These are phyloP conservation scores for Aldabrachelys gigantea DNA, from an alignment of 2,113 vertebrate genomes.

Conservation along the genomic window DNA sequence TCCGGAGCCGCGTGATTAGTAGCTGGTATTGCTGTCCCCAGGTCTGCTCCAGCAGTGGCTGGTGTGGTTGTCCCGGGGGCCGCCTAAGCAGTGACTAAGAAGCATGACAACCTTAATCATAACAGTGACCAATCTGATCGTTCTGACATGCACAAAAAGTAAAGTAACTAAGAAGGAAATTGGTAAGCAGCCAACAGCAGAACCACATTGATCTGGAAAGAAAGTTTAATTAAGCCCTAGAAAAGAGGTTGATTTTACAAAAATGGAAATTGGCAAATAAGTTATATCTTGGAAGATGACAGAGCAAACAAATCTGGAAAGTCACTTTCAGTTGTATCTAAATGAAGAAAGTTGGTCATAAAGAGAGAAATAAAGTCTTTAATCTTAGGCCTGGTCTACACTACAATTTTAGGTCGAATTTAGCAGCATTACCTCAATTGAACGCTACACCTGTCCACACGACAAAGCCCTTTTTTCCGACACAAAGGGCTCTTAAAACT, in stretches of 20 bases:
- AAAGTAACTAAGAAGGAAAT: conserved; percentile 54
- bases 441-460: no score
- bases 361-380: neutral
- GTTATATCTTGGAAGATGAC: conserved; percentile 50
- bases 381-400: neutral
- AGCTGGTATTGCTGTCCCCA: no score
- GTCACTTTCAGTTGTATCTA: neutral
- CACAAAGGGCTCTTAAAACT: no score
- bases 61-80: no score
- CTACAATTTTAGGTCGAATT: no score
- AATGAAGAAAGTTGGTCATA: neutral
- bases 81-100: no score
- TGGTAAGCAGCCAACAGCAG: conserved; percentile 63
- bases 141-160: conserved; percentile 60
- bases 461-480: no score
- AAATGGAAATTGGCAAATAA: conserved; percentile 69
- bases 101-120: neutral
- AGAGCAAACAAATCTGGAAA: neutral
- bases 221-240: conserved; percentile 62
- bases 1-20: no score
- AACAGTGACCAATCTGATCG: conserved; percentile 47
- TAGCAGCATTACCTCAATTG: no score
- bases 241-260: conserved; percentile 69
- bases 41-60: no score
- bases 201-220: conserved; percentile 71